phyloP scores from a whole-genome alignment of 2,888 invertebrate genomes.

The Barypeithes pellucidus region DNA sequence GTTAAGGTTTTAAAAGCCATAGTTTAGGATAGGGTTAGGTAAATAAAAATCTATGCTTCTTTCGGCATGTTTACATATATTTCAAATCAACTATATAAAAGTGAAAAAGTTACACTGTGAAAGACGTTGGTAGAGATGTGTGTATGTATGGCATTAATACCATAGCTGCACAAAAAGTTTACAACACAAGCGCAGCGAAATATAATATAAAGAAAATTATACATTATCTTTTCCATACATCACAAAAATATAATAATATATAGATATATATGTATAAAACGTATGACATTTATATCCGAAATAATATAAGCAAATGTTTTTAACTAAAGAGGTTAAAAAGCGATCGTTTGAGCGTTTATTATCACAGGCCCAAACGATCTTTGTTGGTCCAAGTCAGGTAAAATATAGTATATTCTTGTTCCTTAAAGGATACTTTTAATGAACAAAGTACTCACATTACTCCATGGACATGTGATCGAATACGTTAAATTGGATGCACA shows the following conservation, averaged over 20 bases:
- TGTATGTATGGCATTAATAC: conserved; percentile 64
- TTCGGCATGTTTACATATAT: conserved; percentile 71
- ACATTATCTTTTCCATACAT: conserved; percentile 64
- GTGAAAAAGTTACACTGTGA: conserved; percentile 70
- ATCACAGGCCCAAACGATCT: conserved; percentile 67
- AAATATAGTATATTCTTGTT: conserved; percentile 59
- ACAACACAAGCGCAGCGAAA: conserved; percentile 57
- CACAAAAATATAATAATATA: conserved; percentile 69
- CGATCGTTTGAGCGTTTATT: conserved; percentile 65
- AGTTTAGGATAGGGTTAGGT: not conserved
- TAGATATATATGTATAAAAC: conserved; percentile 69
- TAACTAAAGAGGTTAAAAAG: conserved; percentile 5
- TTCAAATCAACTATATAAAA: conserved; percentile 71
- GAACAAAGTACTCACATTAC: conserved; percentile 7
- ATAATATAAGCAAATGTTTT: conserved; percentile 63
- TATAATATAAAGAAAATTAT: conserved; percentile 41
- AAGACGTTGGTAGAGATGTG: conserved; percentile 70
- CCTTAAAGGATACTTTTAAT: conserved; percentile 8
- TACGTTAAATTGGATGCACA: not conserved
- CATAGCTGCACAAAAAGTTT: conserved; percentile 55
- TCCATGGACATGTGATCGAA: conserved; percentile 17
- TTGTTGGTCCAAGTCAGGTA: conserved; percentile 70
- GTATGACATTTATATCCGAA: conserved; percentile 68
- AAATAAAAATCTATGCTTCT: conserved; percentile 55
- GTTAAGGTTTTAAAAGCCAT: too few species aligned